Base-by-base conservation (phyloP, 2,888 invertebrate species). In the Oscheius sp. region DNA sequence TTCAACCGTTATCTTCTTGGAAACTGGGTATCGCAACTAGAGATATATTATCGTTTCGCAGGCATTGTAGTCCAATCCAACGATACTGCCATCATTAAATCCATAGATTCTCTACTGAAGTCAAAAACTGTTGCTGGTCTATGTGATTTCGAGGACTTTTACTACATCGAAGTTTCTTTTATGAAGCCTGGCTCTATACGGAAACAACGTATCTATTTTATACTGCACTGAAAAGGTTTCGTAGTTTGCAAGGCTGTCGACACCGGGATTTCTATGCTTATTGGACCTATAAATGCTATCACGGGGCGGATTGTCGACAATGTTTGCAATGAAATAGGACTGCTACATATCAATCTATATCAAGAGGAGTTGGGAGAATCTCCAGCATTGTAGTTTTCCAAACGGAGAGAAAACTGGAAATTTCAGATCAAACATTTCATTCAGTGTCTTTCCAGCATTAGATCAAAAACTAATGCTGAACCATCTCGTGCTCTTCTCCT, bases 231-330 rank as follows among this genome's bases (percentile, higher is more conserved):
- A 21, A 21, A 21, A 21, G 21, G 21, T 21, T 21, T 21, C 21
- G 21, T 21, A 84, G 84, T 84, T 33, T 79, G 79, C 51, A 72
- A 72, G 9, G 55, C 82, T 1, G 73, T 78, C 1, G 60, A 66
- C 9, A 73, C 77, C 1, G 81, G 78, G n/a, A 76, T 85, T 1
- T 68, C 76, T 2, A 74, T 81, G 2, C 71, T 85, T 2, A 82
- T 85, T 62, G 85, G 85, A 5, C 83, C 83, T 1, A 77, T 78
- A 21, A 76, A 79, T 57, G 48, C 79, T 1, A 78, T 81, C 63
- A 62, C 70, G 21, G 83, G 83, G 0, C 60, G 66, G 9, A 77
- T 85, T n/a, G 74, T 85, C n/a, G 81, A 85, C 53, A 74, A 72
- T 9, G 72, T 83, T 57, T 82, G 81, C 55, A 78, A 76, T 2